Evolutionary conservation across 2,113 vertebrate species (phyloP).

Genomic region (Lota lota): DNA sequence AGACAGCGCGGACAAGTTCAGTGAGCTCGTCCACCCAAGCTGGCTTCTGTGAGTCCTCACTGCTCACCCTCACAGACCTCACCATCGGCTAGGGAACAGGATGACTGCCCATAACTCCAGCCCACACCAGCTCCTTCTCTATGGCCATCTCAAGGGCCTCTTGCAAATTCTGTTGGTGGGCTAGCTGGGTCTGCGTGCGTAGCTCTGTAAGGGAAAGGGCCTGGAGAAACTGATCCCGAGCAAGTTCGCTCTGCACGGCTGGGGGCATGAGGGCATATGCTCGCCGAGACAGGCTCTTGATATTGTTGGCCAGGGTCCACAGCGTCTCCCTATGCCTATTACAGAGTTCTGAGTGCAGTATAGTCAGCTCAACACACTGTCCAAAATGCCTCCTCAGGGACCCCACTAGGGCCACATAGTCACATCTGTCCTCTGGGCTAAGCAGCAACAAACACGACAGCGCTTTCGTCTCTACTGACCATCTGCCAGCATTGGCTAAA

Average conservation of each 20-base stretch:
- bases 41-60: background rate
- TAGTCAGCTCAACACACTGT: background rate
- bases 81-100: background rate
- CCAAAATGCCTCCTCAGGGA: conserved; percentile 3
- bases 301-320: conserved; percentile 5
- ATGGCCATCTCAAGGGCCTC: conserved; percentile 1
- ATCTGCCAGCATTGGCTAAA: background rate
- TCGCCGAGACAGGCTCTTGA: background rate
- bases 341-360: background rate
- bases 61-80: background rate
- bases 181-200: background rate
- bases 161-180: conserved; percentile 4
- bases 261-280: conserved; percentile 15
- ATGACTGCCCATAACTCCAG: background rate
- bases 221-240: conserved; percentile 9
- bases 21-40: background rate
- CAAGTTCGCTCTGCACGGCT: conserved; percentile 2
- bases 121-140: conserved; percentile 8
- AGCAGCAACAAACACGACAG: no score
- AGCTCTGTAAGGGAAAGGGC: conserved; percentile 3
- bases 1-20: background rate
- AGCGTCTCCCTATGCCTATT: conserved; percentile 1
- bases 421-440: no score
- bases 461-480: background rate
- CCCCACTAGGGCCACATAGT: conserved; percentile 1